A percentile compares a stretch with the other conserved stretches of the same genome.
Evolutionary conservation across 2,888 invertebrate genomes (phyloP).

Genomic region (Chymomyza amoena): DNA sequence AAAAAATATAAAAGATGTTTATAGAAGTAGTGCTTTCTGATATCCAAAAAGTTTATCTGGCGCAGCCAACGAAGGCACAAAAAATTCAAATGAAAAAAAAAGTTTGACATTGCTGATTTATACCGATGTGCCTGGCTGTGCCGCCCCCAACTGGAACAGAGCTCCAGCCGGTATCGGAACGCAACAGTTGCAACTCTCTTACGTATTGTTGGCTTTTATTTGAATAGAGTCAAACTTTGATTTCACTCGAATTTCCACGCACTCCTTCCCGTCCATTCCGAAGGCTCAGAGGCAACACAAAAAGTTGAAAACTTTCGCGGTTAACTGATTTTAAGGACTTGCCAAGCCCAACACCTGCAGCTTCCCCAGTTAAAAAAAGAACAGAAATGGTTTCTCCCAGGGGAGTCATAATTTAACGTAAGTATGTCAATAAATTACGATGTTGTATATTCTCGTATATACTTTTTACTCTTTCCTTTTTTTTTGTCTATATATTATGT

Average conservation of each 20-base stretch:
- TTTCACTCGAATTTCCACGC: constrained; percentile 41
- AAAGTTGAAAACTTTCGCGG: constrained; percentile 68
- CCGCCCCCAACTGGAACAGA: neutral
- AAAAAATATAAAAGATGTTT: constrained; percentile 47
- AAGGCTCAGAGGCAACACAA: constrained; percentile 24
- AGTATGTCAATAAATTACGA: constrained; percentile 74
- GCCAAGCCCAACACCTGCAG: constrained; percentile 57
- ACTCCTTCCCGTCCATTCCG: neutral
- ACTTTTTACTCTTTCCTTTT: neutral
- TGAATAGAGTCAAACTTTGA: constrained; percentile 73
- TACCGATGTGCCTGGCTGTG: constrained; percentile 53
- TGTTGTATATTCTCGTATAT: constrained; percentile 7
- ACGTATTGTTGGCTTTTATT: constrained; percentile 73
- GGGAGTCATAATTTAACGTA: constrained; percentile 69
- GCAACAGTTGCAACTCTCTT: constrained; percentile 72
- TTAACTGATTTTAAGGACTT: constrained; percentile 65
- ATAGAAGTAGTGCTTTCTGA: constrained; percentile 52
- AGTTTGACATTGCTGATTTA: constrained; percentile 57
- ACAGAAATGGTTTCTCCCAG: constrained; percentile 39
- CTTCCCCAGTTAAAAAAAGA: constrained; percentile 4
- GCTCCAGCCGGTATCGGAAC: constrained; percentile 13
- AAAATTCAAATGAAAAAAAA: constrained; percentile 33
- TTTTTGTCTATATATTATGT: neutral
- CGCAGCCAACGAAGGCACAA: neutral
- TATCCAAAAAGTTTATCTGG: constrained; percentile 63